Evolutionary conservation across 2,888 invertebrate genomes (phyloP), one percentile per base, ranked within the genome.

Genomic region (Hyposoter didymator): DNA sequence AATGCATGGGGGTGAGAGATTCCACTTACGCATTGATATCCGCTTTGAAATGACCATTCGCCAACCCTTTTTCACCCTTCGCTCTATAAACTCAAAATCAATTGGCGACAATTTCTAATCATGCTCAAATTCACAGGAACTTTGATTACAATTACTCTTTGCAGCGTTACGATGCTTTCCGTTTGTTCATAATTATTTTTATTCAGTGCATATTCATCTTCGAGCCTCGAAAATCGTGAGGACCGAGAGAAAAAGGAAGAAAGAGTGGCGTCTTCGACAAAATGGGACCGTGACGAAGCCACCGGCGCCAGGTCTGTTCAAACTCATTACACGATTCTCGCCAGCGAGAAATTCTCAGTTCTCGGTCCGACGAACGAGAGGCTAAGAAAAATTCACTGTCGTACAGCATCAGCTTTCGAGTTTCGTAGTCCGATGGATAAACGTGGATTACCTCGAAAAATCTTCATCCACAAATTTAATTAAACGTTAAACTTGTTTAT

Each of bases 251-350:
- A 87, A 89, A 87, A 82, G 78, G 81, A 70, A 84, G 87, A 88
- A 84, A 91, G 89, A 88, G 86, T 28, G 84, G 84, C 69, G 87
- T 85, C 82, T 85, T 90, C 87, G 89, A 90, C 86, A 89, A 91
- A 90, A 90, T 89, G 89, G 90, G 88, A 87, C 90, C 91, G 90
- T 90, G 91, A 91, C 92, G 90, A 92, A 91, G 91, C 87, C 88
- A 86, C 87, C 90, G 93, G 93, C 93, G 92, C 93, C 92, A 89
- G 89, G 89, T 86, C 88, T 89, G 88, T 89, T 90, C 89, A 88
- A 91, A 92, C 92, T 93, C 91, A 93, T 93, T 93, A 93, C 90
- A 88, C 91, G 91, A 93, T 92, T 93, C 92, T 91, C 90, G 88
- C 88, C 90, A 91, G 89, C 90, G 84, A 87, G 89, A 87, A 90